Base-by-base conservation (phyloP, 2,888 invertebrate species). In the Apotomis turbidana region DNA sequence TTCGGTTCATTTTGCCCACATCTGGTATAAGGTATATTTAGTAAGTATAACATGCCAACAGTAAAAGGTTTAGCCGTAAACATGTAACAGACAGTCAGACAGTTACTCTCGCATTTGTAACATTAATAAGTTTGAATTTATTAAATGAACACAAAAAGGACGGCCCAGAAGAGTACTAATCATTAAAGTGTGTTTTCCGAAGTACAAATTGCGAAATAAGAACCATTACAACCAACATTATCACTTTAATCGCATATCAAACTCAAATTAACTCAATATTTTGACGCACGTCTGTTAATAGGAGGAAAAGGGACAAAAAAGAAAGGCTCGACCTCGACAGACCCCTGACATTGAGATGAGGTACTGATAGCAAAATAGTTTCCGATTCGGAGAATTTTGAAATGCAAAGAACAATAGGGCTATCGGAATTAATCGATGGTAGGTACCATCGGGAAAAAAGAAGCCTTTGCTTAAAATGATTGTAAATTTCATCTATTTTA, bases 341-440 rank as follows among this genome's bases (percentile, higher is more conserved):
- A 75, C 76, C 76, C 76, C 63, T 75, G 76, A 76, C 76, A 76
- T 76, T 74, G 61, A 75, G 73, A 66, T 62, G 67, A 49, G 49
- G 49, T 73, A 75, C 41, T 46, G 75, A 70, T 72, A 70, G 73
- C 71, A 71, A 71, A 71, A 71, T 71, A 71, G 71, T 57, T 68
- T 12, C 49, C 38, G 49, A 57, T 71, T 67, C 70, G 41, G 54
- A 57, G 64, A 70, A 64, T 64, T 66, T 15, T n/a, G 44, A 54
- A 55, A 66, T 49, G 70, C 55, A 62, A 38, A 44, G 49, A 66
- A 69, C 69, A 73, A 73, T 71, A 66, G 71, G 60, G 67, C 38
- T 57, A 44, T 71, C 41, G 55, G 15, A 27, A 41, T 67, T 71
- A 71, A 72, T 67, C 58, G 38, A 59, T 62, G 54, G 41, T 27